A percentile compares a stretch with the other conserved stretches of the same genome.
Evolutionary conservation across 2,888 invertebrate species (phyloP).

Genomic region (Acholoe squamosa): DNA sequence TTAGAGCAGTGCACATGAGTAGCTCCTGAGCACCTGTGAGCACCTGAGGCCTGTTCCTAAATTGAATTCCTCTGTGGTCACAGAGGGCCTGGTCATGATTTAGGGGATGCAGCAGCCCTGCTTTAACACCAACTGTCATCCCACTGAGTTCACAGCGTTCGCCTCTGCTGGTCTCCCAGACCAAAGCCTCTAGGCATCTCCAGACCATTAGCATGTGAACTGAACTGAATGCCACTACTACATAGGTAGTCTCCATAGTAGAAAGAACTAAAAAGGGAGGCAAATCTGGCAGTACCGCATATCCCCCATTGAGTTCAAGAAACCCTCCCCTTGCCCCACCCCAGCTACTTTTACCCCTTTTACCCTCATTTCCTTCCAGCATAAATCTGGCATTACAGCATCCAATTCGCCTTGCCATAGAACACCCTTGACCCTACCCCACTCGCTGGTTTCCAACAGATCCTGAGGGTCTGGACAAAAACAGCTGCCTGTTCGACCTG

Average conservation of each 20-base stretch:
- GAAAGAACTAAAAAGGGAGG: background rate
- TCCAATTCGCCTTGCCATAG: background rate
- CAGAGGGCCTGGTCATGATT: background rate
- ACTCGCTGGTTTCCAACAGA: background rate
- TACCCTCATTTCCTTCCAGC: too few relatives aligned
- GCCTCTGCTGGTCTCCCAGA: background rate
- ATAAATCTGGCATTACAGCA: too few relatives aligned
- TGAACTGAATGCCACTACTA: background rate
- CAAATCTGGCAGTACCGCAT: background rate
- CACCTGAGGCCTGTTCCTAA: background rate
- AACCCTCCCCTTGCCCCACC: too few relatives aligned
- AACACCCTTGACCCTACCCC: background rate
- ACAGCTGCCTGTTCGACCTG: background rate
- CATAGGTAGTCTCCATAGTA: background rate
- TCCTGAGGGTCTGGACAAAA: constrained; percentile 1
- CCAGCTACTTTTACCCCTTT: too few relatives aligned
- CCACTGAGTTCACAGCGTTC: background rate
- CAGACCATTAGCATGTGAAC: constrained; percentile 1
- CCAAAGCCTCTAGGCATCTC: constrained; percentile 12
- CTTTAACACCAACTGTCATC: constrained; percentile 1
- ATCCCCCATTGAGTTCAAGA: background rate
- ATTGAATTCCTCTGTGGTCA: background rate
- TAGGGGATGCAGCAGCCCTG: background rate
- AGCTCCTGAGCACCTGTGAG: constrained; percentile 27
- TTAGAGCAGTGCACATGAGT: background rate